Evolutionary conservation across 2,888 invertebrate genomes (phyloP).

Genomic region (Chouioia cunea): DNA sequence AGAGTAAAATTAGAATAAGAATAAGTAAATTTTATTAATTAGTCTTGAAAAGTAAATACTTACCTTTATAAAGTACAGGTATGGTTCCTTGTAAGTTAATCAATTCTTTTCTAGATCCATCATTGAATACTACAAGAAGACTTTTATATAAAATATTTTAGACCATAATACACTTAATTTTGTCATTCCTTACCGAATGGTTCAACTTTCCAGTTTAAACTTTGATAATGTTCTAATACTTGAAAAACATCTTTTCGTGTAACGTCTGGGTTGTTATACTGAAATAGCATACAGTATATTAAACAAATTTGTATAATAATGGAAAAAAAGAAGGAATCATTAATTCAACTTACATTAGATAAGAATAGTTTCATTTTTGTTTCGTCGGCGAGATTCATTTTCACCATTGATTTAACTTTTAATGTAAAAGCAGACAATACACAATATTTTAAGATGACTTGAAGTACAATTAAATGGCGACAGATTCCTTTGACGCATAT

Average conservation of each 20-base stretch:
- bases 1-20: constrained; percentile 17
- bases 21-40: neutral
- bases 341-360: constrained; percentile 66
- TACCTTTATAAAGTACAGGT: constrained; percentile 70
- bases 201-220: constrained; percentile 76
- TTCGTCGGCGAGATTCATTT: constrained; percentile 70
- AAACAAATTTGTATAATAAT: constrained; percentile 28
- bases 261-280: constrained; percentile 80
- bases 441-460: constrained; percentile 15
- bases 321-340: neutral
- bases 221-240: constrained; percentile 76
- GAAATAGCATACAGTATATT: constrained; percentile 55
- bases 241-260: constrained; percentile 78
- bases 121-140: constrained; percentile 81
- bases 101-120: constrained; percentile 85
- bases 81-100: constrained; percentile 92
- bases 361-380: constrained; percentile 71
- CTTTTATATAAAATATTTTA: constrained; percentile 37
- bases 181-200: constrained; percentile 75
- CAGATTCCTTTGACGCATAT: constrained; percentile 28
- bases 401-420: constrained; percentile 51
- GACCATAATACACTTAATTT: constrained; percentile 25
- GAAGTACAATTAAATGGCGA: constrained; percentile 32
- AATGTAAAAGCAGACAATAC: constrained; percentile 11
- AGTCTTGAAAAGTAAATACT: neutral